Evolutionary conservation across 2,888 invertebrate species (phyloP), one percentile per base, ranked within the genome.

Genomic region (Homarus gammarus): DNA sequence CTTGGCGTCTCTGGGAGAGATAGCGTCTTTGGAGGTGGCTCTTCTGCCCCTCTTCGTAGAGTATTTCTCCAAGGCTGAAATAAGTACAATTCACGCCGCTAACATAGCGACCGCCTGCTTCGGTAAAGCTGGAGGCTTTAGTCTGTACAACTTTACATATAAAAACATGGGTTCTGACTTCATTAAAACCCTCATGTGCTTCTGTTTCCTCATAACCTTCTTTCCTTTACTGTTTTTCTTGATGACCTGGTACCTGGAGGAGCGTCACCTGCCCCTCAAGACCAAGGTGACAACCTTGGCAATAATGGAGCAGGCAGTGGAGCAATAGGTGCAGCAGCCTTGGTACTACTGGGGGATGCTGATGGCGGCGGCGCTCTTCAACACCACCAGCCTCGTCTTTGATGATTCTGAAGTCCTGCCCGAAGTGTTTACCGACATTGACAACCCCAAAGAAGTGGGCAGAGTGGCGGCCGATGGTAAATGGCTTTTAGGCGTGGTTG

Each of bases 271-370:
- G 3, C 61, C n/a, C 15, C 22, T 64, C 15, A 31, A 38, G 0
- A 2, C 3, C 64, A 51, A 38, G 12, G 10, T 36, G n/a, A 1
- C n/a, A n/a, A 12, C 18, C 40, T 40, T 27, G n/a, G 22, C 27
- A 18, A 40, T 40, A 2, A 15, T 81, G 27, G 12, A 36, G 38
- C 8, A n/a, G 27, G 81, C 81, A 38, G n/a, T 81, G 31, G 15
- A 27, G n/a, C n/a, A 22, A 6, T 36, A 61, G n/a, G 18, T 33
- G 2, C 22, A n/a, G 44, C 38, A 36, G 36, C 81, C 81, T 18
- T 81, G 81, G 64, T 64, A 38, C 68, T 81, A 64, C 44, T 81
- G 81, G 64, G 18, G 36, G 31, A 81, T 81, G 81, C 18, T 81
- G 81, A n/a, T 38, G 64, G 81, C 64, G 15, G 68, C 68, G 0